Percentiles rank a stretch among this genome's conserved stretches.
These are phyloP conservation scores for Ommatoiulus sabulosus DNA, from an alignment of 2,888 invertebrate genomes.

Conservation along the genomic window DNA sequence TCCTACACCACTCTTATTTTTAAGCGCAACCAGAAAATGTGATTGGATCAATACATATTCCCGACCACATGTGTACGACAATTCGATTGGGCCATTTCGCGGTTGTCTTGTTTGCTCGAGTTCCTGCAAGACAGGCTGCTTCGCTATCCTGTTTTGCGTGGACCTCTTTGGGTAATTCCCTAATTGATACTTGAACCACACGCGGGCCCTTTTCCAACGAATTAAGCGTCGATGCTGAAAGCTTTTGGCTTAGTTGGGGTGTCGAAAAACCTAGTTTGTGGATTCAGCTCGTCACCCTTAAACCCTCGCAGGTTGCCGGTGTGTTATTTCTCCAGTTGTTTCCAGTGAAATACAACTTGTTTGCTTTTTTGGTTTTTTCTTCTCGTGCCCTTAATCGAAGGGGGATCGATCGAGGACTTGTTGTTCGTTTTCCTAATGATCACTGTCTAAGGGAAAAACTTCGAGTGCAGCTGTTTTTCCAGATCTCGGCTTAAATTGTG, in stretches of 20 bases:
- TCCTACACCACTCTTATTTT: background rate
- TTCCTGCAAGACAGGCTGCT: background rate
- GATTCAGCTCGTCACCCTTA: background rate
- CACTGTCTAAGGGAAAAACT: constrained; percentile 14
- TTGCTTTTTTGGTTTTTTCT: background rate
- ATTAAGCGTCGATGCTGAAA: constrained; percentile 19
- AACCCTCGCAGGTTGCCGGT: background rate
- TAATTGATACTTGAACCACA: constrained; percentile 23
- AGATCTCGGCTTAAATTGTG: background rate
- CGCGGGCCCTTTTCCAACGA: background rate
- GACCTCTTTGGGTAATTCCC: background rate
- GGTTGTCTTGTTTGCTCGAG: background rate
- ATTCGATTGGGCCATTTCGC: constrained; percentile 6
- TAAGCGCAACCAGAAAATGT: background rate
- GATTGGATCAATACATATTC: constrained; percentile 3
- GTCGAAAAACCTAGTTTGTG: background rate
- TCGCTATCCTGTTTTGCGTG: background rate
- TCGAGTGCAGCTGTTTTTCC: background rate
- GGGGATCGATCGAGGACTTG: constrained; percentile 22
- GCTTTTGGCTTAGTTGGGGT: background rate
- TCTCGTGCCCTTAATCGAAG: background rate
- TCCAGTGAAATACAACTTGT: constrained; percentile 36
- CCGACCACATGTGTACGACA: background rate
- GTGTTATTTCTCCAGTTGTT: background rate
- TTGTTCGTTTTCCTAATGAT: constrained; percentile 40